Evolutionary conservation across 2,797 vertebrate genomes (phyloP).

Genomic region (Pipistrellus nathusii): DNA sequence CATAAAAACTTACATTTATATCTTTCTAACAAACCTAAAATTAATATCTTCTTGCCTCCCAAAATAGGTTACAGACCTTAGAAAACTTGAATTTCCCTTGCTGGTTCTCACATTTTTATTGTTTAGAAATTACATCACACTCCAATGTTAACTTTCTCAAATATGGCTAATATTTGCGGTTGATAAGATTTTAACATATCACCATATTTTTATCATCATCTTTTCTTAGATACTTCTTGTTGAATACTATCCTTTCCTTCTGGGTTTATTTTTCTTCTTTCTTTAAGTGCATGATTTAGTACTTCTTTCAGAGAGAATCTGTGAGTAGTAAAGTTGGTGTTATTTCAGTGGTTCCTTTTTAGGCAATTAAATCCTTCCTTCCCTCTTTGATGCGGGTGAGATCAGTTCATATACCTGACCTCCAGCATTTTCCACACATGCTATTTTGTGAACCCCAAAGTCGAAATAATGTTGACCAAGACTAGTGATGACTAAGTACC

Average conservation of each 20-base stretch:
- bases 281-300: not conserved
- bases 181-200: not conserved
- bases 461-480: not conserved
- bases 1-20: not conserved
- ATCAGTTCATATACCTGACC: not conserved
- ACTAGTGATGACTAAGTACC: not conserved
- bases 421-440: not conserved
- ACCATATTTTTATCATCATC: not conserved
- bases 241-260: not conserved
- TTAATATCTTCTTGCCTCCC: not conserved
- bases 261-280: conserved; percentile 41
- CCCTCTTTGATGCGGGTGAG: not conserved
- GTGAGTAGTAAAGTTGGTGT: not conserved
- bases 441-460: not conserved
- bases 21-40: conserved; percentile 26
- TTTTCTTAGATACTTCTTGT: not conserved
- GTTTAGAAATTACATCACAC: not conserved
- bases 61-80: not conserved
- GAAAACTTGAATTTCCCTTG: not conserved
- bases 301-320: conserved; percentile 28
- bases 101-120: not conserved
- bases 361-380: not conserved
- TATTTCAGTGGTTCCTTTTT: not conserved
- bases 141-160: not conserved
- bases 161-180: not conserved